Evolutionary conservation across 2,797 vertebrate species (phyloP).

Genomic region (Rousettus madagascariensis): DNA sequence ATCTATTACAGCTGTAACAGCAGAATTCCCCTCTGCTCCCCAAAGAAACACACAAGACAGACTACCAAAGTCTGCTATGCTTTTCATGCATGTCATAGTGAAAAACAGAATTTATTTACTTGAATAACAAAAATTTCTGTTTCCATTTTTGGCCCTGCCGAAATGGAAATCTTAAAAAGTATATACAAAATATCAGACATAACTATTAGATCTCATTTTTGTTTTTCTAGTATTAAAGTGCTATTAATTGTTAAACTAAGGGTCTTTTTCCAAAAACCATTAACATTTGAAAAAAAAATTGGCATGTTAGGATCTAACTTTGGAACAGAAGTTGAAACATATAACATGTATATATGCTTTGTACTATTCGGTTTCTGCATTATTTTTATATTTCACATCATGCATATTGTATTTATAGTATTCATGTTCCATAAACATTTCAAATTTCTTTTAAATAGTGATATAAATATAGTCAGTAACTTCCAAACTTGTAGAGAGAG

Average conservation of each 20-base stretch:
- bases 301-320: conserved; percentile 14
- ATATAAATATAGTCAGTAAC: not conserved
- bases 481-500: not conserved
- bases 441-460: conserved; percentile 6
- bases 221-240: not conserved
- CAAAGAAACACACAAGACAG: not conserved
- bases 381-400: conserved; percentile 25
- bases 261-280: not conserved
- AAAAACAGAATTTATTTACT: not conserved
- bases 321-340: conserved; percentile 15
- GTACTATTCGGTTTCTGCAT: conserved; percentile 12
- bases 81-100: not conserved
- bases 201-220: conserved; percentile 11
- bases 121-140: not conserved
- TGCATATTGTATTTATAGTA: not conserved
- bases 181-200: not conserved
- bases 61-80: not conserved
- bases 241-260: conserved; percentile 19
- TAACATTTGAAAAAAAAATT: conserved; percentile 9
- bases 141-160: not conserved
- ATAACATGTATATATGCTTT: not conserved
- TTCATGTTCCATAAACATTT: not conserved
- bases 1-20: not conserved
- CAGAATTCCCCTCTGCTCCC: not conserved
- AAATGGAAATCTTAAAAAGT: conserved; percentile 35